Conservation (phyloP, 2,888 invertebrate species). For the Lingula anatina region DNA sequence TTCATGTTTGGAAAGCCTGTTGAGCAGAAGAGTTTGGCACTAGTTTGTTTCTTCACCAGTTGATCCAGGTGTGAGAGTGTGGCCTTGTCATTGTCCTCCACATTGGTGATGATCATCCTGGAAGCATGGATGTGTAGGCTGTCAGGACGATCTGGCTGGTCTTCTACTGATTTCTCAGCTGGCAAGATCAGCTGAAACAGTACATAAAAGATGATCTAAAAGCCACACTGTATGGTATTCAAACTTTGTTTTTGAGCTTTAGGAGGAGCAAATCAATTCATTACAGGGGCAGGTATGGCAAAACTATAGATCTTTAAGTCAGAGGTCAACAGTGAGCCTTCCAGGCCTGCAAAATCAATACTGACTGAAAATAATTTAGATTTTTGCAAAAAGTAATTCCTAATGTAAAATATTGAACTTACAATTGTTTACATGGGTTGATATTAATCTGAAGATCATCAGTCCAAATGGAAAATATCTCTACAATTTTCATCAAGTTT, state of each 20-base stretch:
- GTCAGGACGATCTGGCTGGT: slow-evolving; percentile 82
- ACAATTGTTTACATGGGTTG: too few species aligned
- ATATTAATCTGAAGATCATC: too few species aligned
- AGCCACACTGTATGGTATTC: too few species aligned
- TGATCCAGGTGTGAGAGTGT: slow-evolving; percentile 71
- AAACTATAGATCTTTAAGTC: not conserved
- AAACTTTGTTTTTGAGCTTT: not conserved
- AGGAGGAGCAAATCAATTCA: not conserved
- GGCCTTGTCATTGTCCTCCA: slow-evolving; percentile 57
- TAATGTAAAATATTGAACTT: too few species aligned
- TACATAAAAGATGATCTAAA: not conserved
- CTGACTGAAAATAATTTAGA: too few species aligned
- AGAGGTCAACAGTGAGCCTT: not conserved
- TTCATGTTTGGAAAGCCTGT: slow-evolving; percentile 23
- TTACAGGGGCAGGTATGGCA: not conserved
- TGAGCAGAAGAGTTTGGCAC: slow-evolving; percentile 64
- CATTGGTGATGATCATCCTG: slow-evolving; percentile 68
- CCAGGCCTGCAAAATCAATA: not conserved
- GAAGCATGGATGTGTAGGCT: slow-evolving; percentile 81
- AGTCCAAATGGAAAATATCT: too few species aligned
- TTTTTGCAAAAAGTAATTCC: too few species aligned
- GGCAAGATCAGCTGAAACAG: slow-evolving; percentile 68
- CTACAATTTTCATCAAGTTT: too few species aligned
- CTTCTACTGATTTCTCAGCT: slow-evolving; percentile 62
- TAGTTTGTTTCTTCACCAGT: slow-evolving; percentile 71